Conservation (phyloP, 2,113 vertebrate genomes). For the Forbesichthys papilliferus region DNA sequence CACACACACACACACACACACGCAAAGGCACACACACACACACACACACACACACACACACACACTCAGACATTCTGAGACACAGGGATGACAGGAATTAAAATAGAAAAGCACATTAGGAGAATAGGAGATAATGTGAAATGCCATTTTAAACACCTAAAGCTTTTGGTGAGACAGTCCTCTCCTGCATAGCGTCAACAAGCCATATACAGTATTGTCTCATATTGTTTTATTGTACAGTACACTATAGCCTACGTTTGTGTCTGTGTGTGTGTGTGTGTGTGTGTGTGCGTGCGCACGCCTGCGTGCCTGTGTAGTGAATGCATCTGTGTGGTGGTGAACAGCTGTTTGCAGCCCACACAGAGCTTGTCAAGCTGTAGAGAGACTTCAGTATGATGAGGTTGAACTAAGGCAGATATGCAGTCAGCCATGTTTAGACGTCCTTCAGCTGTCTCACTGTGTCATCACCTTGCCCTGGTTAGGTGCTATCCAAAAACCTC, state of each 20-base stretch:
- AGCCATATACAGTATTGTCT: slow-evolving; percentile 20
- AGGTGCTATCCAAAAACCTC: slow-evolving; percentile 22
- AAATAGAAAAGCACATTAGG: slow-evolving; percentile 56
- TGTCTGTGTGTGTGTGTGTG: neutral
- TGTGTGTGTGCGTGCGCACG: slow-evolving; percentile 2
- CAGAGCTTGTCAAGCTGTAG: slow-evolving; percentile 56
- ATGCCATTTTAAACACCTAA: slow-evolving; percentile 48
- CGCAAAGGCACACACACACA: neutral
- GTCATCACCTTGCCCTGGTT: slow-evolving; percentile 49
- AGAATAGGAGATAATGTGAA: slow-evolving; percentile 43
- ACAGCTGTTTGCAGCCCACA: slow-evolving; percentile 64
- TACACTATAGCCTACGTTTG: neutral
- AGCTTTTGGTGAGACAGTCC: slow-evolving; percentile 14
- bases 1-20: neutral
- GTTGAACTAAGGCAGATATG: slow-evolving; percentile 65
- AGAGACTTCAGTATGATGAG: slow-evolving; percentile 67
- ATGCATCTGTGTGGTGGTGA: slow-evolving; percentile 21
- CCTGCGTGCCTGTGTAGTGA: neutral
- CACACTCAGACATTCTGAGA: slow-evolving; percentile 28
- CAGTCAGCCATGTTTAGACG: slow-evolving; percentile 62
- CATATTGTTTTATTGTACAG: neutral
- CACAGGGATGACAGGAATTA: slow-evolving; percentile 60
- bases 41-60: slow-evolving; percentile 9
- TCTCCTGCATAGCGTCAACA: slow-evolving; percentile 22
- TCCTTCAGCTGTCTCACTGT: slow-evolving; percentile 64